Percentiles rank a stretch among this genome's conserved stretches.
Conservation (phyloP, 2,888 invertebrate species). For the Lasiommata megera region DNA sequence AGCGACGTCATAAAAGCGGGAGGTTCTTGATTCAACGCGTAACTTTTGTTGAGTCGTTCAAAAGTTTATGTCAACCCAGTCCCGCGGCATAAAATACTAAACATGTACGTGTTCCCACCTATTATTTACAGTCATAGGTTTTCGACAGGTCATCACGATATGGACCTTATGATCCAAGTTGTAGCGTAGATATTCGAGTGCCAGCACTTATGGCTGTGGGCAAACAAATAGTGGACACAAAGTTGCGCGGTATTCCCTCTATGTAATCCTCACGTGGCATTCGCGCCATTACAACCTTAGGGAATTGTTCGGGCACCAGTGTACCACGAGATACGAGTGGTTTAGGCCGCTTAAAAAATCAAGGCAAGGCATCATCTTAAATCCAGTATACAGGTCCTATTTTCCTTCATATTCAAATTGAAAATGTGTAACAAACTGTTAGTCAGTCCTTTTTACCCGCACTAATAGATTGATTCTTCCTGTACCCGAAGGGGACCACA, state of each 20-base stretch:
- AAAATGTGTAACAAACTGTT: no score
- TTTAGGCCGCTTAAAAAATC: no score
- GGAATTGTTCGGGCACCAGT: slow-evolving; percentile 44
- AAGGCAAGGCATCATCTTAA: no score
- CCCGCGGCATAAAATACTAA: slow-evolving; percentile 50
- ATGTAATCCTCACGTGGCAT: slow-evolving; percentile 36
- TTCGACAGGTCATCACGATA: slow-evolving; percentile 29
- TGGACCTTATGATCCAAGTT: slow-evolving; percentile 40
- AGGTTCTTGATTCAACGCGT: no score
- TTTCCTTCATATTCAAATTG: no score
- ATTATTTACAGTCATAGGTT: slow-evolving; percentile 14
- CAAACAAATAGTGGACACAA: slow-evolving; percentile 52
- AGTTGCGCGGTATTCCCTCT: slow-evolving; percentile 67
- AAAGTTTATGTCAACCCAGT: slow-evolving; percentile 43
- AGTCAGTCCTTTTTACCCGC: no score
- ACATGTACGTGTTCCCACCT: slow-evolving; percentile 39
- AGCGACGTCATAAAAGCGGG: no score
- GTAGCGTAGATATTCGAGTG: slow-evolving; percentile 47
- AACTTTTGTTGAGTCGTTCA: slow-evolving; percentile 10
- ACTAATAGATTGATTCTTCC: no score
- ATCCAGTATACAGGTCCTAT: no score
- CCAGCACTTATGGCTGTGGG: slow-evolving; percentile 46
- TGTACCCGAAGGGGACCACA: no score
- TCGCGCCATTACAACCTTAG: slow-evolving; percentile 32
- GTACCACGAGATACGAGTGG: slow-evolving; percentile 51